These are phyloP conservation scores for Notolabrus celidotus DNA, from an alignment of 2,797 vertebrate genomes.

Conservation along the genomic window DNA sequence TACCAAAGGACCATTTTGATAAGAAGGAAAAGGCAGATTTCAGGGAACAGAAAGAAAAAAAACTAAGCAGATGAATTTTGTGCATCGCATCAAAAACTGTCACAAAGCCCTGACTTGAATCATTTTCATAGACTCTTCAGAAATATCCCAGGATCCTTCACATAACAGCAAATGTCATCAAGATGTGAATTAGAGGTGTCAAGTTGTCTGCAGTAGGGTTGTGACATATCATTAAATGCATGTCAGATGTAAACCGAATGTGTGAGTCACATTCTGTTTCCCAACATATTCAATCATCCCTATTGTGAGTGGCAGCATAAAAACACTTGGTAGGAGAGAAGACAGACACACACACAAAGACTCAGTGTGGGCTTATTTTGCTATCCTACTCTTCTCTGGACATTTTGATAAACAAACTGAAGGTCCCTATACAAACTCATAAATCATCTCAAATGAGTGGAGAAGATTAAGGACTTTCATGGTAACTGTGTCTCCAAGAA, in stretches of 20 bases:
- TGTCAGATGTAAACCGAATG: constrained; percentile 58
- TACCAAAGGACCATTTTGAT: constrained; percentile 33
- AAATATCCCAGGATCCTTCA: constrained; percentile 46
- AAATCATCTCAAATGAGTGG: constrained; percentile 71
- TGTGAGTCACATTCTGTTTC: constrained; percentile 36
- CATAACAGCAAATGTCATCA: constrained; percentile 60
- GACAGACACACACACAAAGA: constrained; percentile 18
- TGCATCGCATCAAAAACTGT: constrained; percentile 36
- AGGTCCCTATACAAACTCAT: constrained; percentile 61
- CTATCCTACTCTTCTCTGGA: constrained; percentile 45
- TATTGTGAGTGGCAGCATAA: constrained; percentile 52
- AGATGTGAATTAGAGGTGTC: constrained; percentile 61
- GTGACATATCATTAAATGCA: constrained; percentile 59
- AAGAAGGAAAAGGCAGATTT: constrained; percentile 27
- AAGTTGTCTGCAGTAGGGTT: constrained; percentile 44
- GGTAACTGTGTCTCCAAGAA: constrained; percentile 53
- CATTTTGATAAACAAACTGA: constrained; percentile 68
- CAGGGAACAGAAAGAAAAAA: constrained; percentile 8
- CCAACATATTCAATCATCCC: constrained; percentile 54
- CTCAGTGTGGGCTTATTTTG: constrained; percentile 45
- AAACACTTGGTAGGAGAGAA: constrained; percentile 33
- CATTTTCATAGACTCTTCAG: constrained; percentile 19
- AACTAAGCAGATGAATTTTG: constrained; percentile 22
- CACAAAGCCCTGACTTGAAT: constrained; percentile 20
- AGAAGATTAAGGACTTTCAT: constrained; percentile 67